Evolutionary conservation across 2,113 vertebrate species (phyloP).

Genomic region (Amblyornis subalaris): DNA sequence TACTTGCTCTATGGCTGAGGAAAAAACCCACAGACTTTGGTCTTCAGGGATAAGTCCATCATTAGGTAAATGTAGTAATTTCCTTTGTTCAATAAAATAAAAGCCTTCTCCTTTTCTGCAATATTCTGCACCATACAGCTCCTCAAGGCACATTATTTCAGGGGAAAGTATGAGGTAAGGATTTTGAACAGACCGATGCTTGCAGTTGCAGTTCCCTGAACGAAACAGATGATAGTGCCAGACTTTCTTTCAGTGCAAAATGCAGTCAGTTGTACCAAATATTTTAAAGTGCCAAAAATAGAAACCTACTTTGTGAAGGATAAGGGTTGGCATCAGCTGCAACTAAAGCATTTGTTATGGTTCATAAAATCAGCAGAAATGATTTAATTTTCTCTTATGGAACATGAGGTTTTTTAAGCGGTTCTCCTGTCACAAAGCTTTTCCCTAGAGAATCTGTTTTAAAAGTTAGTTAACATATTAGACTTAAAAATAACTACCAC

Average conservation of each 20-base stretch:
- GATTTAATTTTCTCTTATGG: slow-evolving; percentile 16
- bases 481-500: not conserved
- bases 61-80: not conserved
- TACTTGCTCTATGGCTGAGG: not conserved
- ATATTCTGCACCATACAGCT: not conserved
- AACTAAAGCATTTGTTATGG: slow-evolving; percentile 51
- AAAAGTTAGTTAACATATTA: not conserved
- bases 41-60: not conserved
- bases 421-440: not conserved
- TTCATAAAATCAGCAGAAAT: slow-evolving; percentile 52
- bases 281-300: slow-evolving; percentile 65
- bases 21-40: not conserved
- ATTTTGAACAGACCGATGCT: not conserved
- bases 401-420: not conserved
- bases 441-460: not conserved
- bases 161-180: not conserved
- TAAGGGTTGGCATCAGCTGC: slow-evolving; percentile 56
- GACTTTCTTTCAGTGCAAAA: slow-evolving; percentile 29
- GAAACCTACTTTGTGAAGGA: slow-evolving; percentile 56
- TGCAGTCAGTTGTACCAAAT: slow-evolving; percentile 52
- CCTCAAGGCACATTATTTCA: not conserved
- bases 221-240: slow-evolving; percentile 25
- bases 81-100: not conserved
- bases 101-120: not conserved
- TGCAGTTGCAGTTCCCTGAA: slow-evolving; percentile 7